These are phyloP conservation scores for Drosophila incognita DNA, from an alignment of 2,888 invertebrate genomes.

Conservation along the genomic window DNA sequence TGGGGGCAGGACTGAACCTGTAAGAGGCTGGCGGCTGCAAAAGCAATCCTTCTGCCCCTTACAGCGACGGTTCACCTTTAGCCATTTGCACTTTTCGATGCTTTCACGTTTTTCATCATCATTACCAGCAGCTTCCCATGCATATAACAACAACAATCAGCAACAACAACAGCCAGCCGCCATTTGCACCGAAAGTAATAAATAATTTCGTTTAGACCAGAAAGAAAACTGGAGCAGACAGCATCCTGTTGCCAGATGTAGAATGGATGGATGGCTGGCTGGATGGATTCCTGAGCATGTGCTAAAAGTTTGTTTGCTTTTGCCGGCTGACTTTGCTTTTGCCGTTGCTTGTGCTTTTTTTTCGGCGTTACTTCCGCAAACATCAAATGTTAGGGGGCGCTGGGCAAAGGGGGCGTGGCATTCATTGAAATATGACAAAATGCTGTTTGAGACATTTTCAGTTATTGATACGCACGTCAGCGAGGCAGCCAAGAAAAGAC, in stretches of 20 bases:
- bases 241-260: slow-evolving; percentile 37
- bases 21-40: neutral
- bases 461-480: slow-evolving; percentile 81
- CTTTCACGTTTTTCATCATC: slow-evolving; percentile 81
- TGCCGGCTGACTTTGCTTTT: slow-evolving; percentile 7
- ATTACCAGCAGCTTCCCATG: slow-evolving; percentile 70
- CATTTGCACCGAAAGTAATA: slow-evolving; percentile 72
- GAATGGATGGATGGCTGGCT: slow-evolving; percentile 16
- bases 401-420: slow-evolving; percentile 15
- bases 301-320: slow-evolving; percentile 80
- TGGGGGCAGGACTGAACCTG: slow-evolving; percentile 10
- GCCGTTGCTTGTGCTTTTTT: slow-evolving; percentile 24
- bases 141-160: slow-evolving; percentile 26
- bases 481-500: slow-evolving; percentile 35
- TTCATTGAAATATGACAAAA: slow-evolving; percentile 81
- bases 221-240: slow-evolving; percentile 58
- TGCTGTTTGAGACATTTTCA: slow-evolving; percentile 82
- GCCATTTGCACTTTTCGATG: slow-evolving; percentile 82
- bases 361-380: slow-evolving; percentile 75
- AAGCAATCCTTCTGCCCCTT: slow-evolving; percentile 68
- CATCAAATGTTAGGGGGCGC: slow-evolving; percentile 54
- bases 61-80: slow-evolving; percentile 60
- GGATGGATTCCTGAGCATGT: slow-evolving; percentile 58
- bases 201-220: slow-evolving; percentile 78
- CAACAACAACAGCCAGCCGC: slow-evolving; percentile 39